Percentiles rank a stretch among this genome's conserved stretches.
Conservation (phyloP, 1,140 invertebrate species). For the Potamilus streckersoni region DNA sequence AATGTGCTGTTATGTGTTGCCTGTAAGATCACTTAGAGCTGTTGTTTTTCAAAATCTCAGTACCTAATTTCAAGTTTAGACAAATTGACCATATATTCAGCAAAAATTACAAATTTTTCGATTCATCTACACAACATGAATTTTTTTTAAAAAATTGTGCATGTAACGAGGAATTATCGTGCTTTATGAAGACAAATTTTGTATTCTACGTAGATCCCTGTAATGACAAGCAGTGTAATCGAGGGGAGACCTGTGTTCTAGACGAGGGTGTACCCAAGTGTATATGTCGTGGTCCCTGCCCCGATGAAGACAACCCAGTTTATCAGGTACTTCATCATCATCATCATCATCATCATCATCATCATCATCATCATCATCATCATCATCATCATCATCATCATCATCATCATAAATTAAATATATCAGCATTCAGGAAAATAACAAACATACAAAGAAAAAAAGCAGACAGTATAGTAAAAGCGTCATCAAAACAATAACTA, state of each 20-base stretch:
- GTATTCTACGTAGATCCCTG: slow-evolving; percentile 35
- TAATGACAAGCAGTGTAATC: slow-evolving; percentile 34
- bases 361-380: background rate
- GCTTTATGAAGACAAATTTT: too few species aligned
- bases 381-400: slow-evolving; percentile 1
- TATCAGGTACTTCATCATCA: slow-evolving; percentile 11
- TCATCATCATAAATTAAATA: background rate
- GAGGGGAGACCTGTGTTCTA: slow-evolving; percentile 37
- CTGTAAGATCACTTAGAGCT: too few species aligned
- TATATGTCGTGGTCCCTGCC: slow-evolving; percentile 26
- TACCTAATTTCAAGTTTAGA: too few species aligned
- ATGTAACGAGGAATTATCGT: too few species aligned
- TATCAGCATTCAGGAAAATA: background rate
- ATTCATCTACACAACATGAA: too few species aligned
- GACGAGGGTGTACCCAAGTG: slow-evolving; percentile 27
- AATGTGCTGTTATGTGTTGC: too few species aligned
- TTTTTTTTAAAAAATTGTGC: too few species aligned
- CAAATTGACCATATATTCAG: too few species aligned
- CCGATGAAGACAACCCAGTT: background rate
- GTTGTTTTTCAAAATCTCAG: too few species aligned
- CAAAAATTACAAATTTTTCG: too few species aligned
- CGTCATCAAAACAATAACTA: too few species aligned
- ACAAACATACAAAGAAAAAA: background rate
- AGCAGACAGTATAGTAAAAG: background rate
- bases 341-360: background rate